Evolutionary conservation across 2,113 vertebrate genomes (phyloP).

Genomic region (Pterocles burchelli): DNA sequence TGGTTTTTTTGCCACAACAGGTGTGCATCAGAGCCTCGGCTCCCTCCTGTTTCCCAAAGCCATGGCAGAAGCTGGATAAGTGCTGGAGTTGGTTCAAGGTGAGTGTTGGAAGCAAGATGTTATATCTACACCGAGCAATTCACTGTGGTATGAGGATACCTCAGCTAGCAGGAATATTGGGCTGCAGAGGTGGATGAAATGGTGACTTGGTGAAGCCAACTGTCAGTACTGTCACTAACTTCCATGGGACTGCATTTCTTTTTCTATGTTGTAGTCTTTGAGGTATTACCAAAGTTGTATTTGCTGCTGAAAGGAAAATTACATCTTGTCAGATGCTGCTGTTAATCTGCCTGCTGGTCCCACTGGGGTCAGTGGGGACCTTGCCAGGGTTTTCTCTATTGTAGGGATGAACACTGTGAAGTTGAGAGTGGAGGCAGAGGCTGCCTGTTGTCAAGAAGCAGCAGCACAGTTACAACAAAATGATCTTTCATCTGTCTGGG

Average conservation of each 20-base stretch:
- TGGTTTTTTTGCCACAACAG: background rate
- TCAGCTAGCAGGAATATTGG: background rate
- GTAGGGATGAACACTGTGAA: background rate
- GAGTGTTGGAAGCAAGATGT: background rate
- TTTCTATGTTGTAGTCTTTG: background rate
- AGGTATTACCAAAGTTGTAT: background rate
- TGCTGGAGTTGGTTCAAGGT: background rate
- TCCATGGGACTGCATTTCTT: background rate
- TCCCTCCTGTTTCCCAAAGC: background rate
- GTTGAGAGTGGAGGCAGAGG: background rate
- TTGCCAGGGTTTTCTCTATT: background rate
- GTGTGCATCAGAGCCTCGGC: background rate
- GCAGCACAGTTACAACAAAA: background rate
- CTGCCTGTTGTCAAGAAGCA: background rate
- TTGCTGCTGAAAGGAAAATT: background rate
- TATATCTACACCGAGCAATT: background rate
- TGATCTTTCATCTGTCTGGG: background rate
- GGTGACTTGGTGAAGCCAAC: background rate
- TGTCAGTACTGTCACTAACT: background rate
- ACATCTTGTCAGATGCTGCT: background rate
- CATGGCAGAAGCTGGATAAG: background rate
- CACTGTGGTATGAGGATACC: fast-evolving
- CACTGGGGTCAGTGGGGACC: background rate
- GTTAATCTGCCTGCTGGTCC: background rate
- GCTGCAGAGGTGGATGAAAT: background rate